Evolutionary conservation across 2,888 invertebrate species (phyloP), one percentile per base, ranked within the genome.

Genomic region (Napeogenes inachia): DNA sequence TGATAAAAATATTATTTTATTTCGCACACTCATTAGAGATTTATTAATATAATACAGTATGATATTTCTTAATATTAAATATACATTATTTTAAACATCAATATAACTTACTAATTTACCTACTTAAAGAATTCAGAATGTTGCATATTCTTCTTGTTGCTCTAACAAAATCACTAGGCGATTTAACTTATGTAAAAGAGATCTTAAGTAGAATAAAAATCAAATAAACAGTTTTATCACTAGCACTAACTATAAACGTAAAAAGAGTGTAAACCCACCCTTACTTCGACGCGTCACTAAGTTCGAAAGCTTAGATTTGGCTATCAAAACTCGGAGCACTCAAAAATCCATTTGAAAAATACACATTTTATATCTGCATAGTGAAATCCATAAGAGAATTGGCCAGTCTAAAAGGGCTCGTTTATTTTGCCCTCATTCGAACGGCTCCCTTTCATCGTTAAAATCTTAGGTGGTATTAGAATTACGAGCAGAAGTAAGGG

Each of bases 311-410:
- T 91, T 89, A 84, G 87, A 88, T 87, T 84, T 78, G 78, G 74
- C 87, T 82, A 89, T 91, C 84, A 67, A 89, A 87, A 78, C 85
- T 82, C 82, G 73, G 80, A 80, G 86, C 84, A 88, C 91, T 91
- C 87, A 89, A 89, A 89, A 87, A 89, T 89, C 89, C 90, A 90
- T 91, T 90, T 87, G 82, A 88, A 87, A 88, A 85, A 84, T 86
- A 84, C 79, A 78, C 80, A 76, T 85, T 89, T 87, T 84, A 84
- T 83, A 78, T 71, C 70, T 74, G 68, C 56, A 64, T 59, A 57
- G 63, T 68, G 62, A 68, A 64, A 70, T 76, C 73, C 73, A 75
- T 78, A 75, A 78, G 73, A 78, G 79, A 80, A 81, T 82, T 79
- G 81, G 75, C 76, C 71, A 75, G 79, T 77, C 70, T 63, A 75